Base-by-base conservation (phyloP, 1,140 invertebrate species). In the Sipha flava region DNA sequence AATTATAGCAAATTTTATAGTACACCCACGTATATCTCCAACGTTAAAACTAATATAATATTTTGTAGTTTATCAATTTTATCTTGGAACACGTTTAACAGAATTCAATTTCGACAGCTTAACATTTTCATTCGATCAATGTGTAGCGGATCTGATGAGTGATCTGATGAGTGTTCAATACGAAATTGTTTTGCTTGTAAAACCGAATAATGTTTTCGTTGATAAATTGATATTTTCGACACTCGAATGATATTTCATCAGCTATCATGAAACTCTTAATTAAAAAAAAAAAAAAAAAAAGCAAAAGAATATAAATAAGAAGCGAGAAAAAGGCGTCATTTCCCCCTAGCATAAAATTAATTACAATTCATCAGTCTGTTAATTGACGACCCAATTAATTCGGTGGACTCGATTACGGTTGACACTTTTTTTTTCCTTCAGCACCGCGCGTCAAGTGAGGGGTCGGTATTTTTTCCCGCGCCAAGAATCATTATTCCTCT, bases 351-450 rank as follows among this genome's bases (percentile, higher is more conserved):
- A 77, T 77, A 77, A 77, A 77, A 77, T 77, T 54, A 77, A 77
- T 77, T 77, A 77, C 73, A 77, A 77, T 77, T 77, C 73, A 77
- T 77, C 73, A 77, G 73, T 77, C 73, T 77, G 73, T 77, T 77
- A 77, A 77, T 77, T 77, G 73, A 77, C 73, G 73, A 77, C 73
- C 73, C 73, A 77, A 77, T 77, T 77, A 77, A 77, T 77, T 59
- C 73, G 52, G 21, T 7, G 73, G 73, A 77, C 73, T 77, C 73
- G 73, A 77, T 77, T 77, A 77, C 73, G 73, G 73, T 77, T 59
- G 73, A 77, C 73, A 57, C 70, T 75, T 77, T 77, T 77, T 77
- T 59, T 49, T 52, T 16, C 21, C 70, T n/a, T n/a, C n/a, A n/a
- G 62, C n/a, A 37, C 64, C 21, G 64, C 62, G 62, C 7, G 31